Conservation (phyloP, 2,888 invertebrate species). For the Cataglyphis albicans region DNA sequence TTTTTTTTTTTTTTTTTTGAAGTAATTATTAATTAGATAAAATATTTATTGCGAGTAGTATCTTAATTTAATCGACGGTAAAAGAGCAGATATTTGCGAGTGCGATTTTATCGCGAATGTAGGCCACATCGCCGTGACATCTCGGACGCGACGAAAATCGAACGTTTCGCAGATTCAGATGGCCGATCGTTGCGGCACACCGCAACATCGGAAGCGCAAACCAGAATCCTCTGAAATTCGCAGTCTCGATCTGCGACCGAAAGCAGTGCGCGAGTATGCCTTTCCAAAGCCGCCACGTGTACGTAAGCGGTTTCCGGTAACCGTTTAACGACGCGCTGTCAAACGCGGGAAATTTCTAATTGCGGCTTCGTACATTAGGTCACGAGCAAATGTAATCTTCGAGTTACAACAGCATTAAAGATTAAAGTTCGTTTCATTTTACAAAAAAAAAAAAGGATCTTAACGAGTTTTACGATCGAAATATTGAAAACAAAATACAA, state of each 20-base stretch:
- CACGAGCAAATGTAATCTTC: not conserved
- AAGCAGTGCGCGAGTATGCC: not conserved
- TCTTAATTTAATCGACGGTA: not conserved
- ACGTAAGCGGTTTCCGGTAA: slow-evolving; percentile 45
- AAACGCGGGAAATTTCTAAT: slow-evolving; percentile 31
- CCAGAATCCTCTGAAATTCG: slow-evolving; percentile 19
- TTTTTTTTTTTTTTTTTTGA: too few species aligned
- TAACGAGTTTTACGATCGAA: not conserved
- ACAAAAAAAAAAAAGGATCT: not conserved
- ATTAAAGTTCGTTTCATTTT: not conserved
- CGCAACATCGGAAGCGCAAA: slow-evolving; percentile 21
- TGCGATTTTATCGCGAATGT: slow-evolving; percentile 8
- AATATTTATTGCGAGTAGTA: not conserved
- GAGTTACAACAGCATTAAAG: not conserved
- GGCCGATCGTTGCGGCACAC: slow-evolving; percentile 30
- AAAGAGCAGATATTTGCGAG: not conserved
- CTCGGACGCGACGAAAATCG: not conserved
- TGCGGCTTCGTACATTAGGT: not conserved
- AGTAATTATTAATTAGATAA: not conserved
- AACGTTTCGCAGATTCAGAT: slow-evolving; percentile 23
- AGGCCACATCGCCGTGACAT: not conserved
- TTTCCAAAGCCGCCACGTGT: slow-evolving; percentile 26
- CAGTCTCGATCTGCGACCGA: not conserved
- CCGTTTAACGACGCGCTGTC: slow-evolving; percentile 39
- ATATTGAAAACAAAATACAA: not conserved